Evolutionary conservation across 2,888 invertebrate genomes (phyloP).

Genomic region (Luffia ferchaultella): DNA sequence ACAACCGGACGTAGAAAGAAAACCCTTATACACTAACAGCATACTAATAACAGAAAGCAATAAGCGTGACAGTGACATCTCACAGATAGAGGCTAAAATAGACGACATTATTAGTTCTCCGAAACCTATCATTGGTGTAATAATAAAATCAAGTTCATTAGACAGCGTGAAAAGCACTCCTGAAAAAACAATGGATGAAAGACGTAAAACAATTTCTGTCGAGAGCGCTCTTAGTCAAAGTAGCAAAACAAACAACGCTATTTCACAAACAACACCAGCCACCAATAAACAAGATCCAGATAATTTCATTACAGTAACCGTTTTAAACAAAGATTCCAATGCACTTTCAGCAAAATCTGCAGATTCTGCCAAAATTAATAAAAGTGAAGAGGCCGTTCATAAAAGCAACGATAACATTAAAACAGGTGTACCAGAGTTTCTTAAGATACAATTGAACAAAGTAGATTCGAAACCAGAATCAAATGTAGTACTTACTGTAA

Average conservation of each 20-base stretch:
- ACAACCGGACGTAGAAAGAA: slow-evolving; percentile 29
- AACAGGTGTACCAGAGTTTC: slow-evolving; percentile 69
- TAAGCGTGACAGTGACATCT: slow-evolving; percentile 57
- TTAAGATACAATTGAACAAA: slow-evolving; percentile 75
- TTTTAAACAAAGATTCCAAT: slow-evolving; percentile 58
- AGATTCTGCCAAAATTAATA: slow-evolving; percentile 28
- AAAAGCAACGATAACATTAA: slow-evolving; percentile 27
- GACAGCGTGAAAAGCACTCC: slow-evolving; percentile 68
- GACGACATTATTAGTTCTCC: slow-evolving; percentile 63
- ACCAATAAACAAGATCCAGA: slow-evolving; percentile 37
- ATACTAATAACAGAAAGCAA: slow-evolving; percentile 44
- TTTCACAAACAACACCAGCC: slow-evolving; percentile 23
- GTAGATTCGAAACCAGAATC: slow-evolving; percentile 70
- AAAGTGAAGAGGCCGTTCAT: slow-evolving; percentile 44
- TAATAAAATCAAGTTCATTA: slow-evolving; percentile 62
- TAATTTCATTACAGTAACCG: slow-evolving; percentile 64
- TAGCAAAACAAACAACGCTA: slow-evolving; percentile 19
- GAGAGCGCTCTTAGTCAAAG: slow-evolving; percentile 47
- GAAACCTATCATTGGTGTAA: slow-evolving; percentile 54
- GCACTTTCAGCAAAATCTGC: slow-evolving; percentile 27
- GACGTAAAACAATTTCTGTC: slow-evolving; percentile 56
- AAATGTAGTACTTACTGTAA: slow-evolving; percentile 70
- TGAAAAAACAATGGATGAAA: slow-evolving; percentile 50
- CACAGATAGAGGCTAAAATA: slow-evolving; percentile 62
- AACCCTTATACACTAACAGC: slow-evolving; percentile 47